Evolutionary conservation across 2,888 invertebrate species (phyloP).

Genomic region (Tolmerus cingulatus): DNA sequence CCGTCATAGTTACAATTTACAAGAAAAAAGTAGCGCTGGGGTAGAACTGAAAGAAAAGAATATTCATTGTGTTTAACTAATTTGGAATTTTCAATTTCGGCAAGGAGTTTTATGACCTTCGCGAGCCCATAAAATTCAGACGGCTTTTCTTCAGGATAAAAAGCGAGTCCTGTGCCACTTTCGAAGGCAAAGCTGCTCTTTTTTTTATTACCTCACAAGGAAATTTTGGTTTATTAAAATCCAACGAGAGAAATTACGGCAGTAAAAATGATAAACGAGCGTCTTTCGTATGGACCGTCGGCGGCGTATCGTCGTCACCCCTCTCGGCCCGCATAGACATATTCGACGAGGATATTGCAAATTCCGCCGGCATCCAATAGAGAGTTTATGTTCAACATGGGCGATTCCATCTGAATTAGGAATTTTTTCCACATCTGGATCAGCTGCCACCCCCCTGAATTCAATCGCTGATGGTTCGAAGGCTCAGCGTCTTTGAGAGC

Average conservation of each 20-base stretch:
- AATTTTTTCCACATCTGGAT: constrained; percentile 32
- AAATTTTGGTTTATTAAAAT: constrained; percentile 36
- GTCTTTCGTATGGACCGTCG: not conserved
- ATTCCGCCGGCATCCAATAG: constrained; percentile 6
- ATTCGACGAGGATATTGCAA: constrained; percentile 20
- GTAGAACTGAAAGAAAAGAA: not conserved
- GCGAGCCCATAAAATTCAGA: not conserved
- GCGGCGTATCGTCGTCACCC: not conserved
- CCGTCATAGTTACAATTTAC: not conserved
- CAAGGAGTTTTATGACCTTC: not conserved
- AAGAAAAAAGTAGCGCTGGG: not conserved
- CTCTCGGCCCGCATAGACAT: not conserved
- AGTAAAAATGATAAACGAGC: constrained; percentile 35
- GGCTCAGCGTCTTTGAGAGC: not conserved
- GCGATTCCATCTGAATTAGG: not conserved
- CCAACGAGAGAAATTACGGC: constrained; percentile 33
- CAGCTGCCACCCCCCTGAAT: not conserved
- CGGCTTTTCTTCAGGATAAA: not conserved
- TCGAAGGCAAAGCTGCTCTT: not conserved
- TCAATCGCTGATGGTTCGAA: not conserved
- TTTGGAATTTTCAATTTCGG: constrained; percentile 14
- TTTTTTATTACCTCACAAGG: constrained; percentile 19
- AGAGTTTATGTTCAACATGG: constrained; percentile 7
- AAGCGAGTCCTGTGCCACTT: not conserved
- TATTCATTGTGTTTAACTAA: constrained; percentile 19